Evolutionary conservation across 2,113 vertebrate genomes (phyloP).

Genomic region (Pampusana beccarii): DNA sequence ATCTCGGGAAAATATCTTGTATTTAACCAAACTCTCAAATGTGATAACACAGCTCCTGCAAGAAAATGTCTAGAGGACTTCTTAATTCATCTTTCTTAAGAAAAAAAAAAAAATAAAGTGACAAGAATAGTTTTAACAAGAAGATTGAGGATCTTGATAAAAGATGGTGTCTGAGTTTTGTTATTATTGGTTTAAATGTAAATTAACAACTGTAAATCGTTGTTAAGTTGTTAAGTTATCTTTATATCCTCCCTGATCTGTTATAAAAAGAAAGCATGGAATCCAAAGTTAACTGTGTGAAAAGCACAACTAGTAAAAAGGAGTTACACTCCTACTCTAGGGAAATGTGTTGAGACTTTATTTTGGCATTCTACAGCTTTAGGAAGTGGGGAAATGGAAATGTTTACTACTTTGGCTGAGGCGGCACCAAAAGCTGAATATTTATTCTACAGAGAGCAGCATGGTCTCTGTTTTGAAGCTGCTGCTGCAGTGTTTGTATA

Average conservation of each 20-base stretch:
- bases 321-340: background rate
- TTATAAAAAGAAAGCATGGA: background rate
- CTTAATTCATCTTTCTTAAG: background rate
- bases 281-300: background rate
- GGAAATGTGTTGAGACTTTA: background rate
- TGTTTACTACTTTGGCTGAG: background rate
- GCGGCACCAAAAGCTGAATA: background rate
- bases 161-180: background rate
- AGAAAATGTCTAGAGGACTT: background rate
- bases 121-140: background rate
- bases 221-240: background rate
- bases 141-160: background rate
- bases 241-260: background rate
- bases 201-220: background rate
- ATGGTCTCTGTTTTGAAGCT: background rate
- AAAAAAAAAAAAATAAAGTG: background rate
- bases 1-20: background rate
- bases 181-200: background rate
- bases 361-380: background rate
- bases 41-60: background rate
- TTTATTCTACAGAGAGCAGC: background rate
- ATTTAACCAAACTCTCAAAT: background rate
- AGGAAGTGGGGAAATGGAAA: background rate
- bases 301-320: background rate
- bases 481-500: background rate